Evolutionary conservation across 2,888 invertebrate species (phyloP), one percentile per base, ranked within the genome.

Genomic region (Caenorhabditis sp.): DNA sequence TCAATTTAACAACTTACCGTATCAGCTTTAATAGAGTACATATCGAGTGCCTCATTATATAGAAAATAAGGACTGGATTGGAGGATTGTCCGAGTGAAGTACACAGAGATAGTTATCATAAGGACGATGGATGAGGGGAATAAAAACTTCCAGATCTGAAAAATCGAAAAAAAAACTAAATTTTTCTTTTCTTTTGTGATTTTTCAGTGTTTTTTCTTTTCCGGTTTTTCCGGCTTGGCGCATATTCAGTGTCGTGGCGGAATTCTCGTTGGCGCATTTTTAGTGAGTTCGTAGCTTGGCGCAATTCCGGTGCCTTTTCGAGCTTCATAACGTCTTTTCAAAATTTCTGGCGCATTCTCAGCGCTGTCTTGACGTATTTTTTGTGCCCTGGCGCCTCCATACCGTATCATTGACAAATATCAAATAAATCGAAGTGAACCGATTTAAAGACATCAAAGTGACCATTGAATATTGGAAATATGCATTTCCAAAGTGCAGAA

Each of bases 391-490:
- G n/a, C n/a, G n/a, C 24, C 15, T n/a, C 50, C 11, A 8, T 15
- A 74, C 74, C 50, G 65, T 74, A 15, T 74, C 74, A 65, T 65
- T 65, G 15, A 60, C 1, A 51, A 74, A 65, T 22, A 58, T 65
- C 28, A 60, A 58, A 51, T 60, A 74, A 4, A 74, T 65, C 20
- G 47, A 47, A 1, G 65, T 74, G 4, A 50, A 37, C 2, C 74
- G 5, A 22, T 74, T 74, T 22, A 65, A 22, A 11, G 56, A 47
- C 74, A 74, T 74, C 50, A 74, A n/a, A 8, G 74, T 74, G 26
- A 74, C 58, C 74, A 74, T 74, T 1, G 60, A 58, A 11, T 74
- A 74, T 40, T 74, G 74, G 35, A 74, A 74, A 40, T 74, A 74
- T 20, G 74, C 74, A 51, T 74, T 74, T 15, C 65, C 74, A 60